Base-by-base conservation (phyloP, 2,888 invertebrate species). In the Lepidocyrtoides sp. region DNA sequence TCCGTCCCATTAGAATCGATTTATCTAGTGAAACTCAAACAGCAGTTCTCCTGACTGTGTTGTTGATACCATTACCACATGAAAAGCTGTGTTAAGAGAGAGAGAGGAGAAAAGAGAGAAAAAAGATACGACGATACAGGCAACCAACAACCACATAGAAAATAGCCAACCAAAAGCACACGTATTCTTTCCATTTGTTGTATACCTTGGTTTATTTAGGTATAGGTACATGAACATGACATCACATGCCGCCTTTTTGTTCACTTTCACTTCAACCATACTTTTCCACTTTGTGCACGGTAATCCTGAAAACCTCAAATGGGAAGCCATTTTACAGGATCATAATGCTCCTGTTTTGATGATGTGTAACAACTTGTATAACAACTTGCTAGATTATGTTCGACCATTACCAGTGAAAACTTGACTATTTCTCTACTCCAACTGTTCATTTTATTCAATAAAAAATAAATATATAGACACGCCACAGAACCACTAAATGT, bases 1-100 rank as follows among this genome's bases (percentile, higher is more conserved):
- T 92, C 92, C 92, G 91, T 89, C 92, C 92, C 92, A 92, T 92
- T 92, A 92, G 91, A 87, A 92, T 92, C 92, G 92, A 92, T 92
- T 91, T 91, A 89, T 85, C 92, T 92, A 60, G 72, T 92, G 44
- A 26, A 63, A 91, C 75, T 77, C 86, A 77, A 83, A 60, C 81
- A 36, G 81, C 36, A 26, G 29, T 60, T 44, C 44, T 23, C 26
- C 60, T 7, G 60, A n/a, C n/a, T n/a, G n/a, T 81, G 83, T 82
- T 82, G 89, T 83, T 83, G 89, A 83, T 83, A 83, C 89, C 89
- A 66, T 60, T 72, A 89, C 72, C 79, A 44, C 81, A 89, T 8
- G 66, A 66, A 48, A 63, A 41, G 23, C 20, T 41, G 41, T 44
- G 36, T 29, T 7, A 60, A 17, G 63, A 23, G 23, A n/a, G 12